A percentile compares a stretch with the other conserved stretches of the same genome.
Conservation (phyloP, 2,888 invertebrate species). For the Nemapogon koenigi region DNA sequence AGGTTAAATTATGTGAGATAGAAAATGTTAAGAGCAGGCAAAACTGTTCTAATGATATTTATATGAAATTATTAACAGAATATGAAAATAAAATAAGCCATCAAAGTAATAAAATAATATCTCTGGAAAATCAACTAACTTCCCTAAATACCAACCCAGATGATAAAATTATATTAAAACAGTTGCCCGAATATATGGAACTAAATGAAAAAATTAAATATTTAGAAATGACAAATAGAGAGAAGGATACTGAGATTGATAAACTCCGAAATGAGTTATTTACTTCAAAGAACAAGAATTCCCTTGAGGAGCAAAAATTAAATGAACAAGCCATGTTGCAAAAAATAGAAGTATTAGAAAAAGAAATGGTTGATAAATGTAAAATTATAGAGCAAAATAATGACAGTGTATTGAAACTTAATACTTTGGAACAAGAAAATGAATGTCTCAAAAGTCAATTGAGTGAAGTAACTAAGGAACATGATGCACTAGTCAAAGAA, state of each 20-base stretch:
- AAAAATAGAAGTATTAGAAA: too few species aligned
- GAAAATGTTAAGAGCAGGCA: slow-evolving; percentile 19
- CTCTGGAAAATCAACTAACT: slow-evolving; percentile 19
- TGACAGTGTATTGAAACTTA: too few species aligned
- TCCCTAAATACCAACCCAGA: not conserved
- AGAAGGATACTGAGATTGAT: slow-evolving; percentile 26
- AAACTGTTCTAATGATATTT: slow-evolving; percentile 31
- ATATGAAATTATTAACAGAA: slow-evolving; percentile 38
- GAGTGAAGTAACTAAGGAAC: too few species aligned
- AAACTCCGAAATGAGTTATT: slow-evolving; percentile 23
- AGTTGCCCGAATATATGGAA: not conserved
- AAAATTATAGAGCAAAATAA: too few species aligned
- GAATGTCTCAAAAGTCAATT: too few species aligned
- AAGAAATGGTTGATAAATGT: too few species aligned
- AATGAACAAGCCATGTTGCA: too few species aligned
- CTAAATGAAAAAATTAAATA: slow-evolving; percentile 22
- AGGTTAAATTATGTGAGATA: slow-evolving; percentile 26
- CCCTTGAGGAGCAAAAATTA: too few species aligned
- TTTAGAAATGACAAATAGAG: slow-evolving; percentile 22
- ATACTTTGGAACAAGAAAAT: too few species aligned
- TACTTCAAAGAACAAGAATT: too few species aligned
- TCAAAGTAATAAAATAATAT: slow-evolving; percentile 36
- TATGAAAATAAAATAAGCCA: slow-evolving; percentile 49
- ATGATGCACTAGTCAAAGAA: not conserved
- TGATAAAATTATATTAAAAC: not conserved